A percentile compares a stretch with the other conserved stretches of the same genome.
Conservation (phyloP, 2,888 invertebrate genomes). For the Polymixis flavicincta region DNA sequence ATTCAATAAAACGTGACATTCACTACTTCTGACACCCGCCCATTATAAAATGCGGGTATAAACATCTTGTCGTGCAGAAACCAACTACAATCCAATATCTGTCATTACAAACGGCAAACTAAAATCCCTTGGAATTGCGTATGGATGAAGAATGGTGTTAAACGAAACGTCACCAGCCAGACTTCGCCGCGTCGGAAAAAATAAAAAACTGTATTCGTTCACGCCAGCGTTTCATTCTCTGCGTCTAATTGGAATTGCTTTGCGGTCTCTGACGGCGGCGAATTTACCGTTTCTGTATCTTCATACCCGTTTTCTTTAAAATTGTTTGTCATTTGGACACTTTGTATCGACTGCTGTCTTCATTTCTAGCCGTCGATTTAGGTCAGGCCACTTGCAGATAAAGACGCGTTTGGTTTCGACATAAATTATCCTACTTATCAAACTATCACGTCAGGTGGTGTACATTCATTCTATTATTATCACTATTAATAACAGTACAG, state of each 20-base stretch:
- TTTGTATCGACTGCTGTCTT: conserved; percentile 24
- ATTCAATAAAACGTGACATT: no score
- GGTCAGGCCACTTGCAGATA: neutral
- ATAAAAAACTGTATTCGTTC: conserved; percentile 62
- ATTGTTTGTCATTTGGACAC: conserved; percentile 16
- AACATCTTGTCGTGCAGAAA: neutral
- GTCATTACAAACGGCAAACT: conserved; percentile 48
- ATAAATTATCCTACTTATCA: neutral
- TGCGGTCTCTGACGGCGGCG: conserved; percentile 37
- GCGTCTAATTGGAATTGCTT: conserved; percentile 66
- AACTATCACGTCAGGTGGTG: neutral
- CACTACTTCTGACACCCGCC: no score
- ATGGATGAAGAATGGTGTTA: conserved; percentile 52
- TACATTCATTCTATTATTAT: neutral
- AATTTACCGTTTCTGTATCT: conserved; percentile 52
- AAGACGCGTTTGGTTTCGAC: neutral
- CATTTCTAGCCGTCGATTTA: neutral
- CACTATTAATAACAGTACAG: neutral
- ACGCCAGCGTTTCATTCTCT: conserved; percentile 62
- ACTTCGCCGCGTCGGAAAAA: conserved; percentile 47
- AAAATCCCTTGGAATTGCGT: conserved; percentile 52
- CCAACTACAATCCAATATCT: conserved; percentile 42
- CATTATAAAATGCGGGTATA: neutral
- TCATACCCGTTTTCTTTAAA: conserved; percentile 39
- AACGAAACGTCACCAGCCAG: conserved; percentile 59